Percentiles rank a stretch among this genome's conserved stretches.
phyloP scores from a whole-genome alignment of 2,113 vertebrate genomes.

The Porphyrio hochstetteri region DNA sequence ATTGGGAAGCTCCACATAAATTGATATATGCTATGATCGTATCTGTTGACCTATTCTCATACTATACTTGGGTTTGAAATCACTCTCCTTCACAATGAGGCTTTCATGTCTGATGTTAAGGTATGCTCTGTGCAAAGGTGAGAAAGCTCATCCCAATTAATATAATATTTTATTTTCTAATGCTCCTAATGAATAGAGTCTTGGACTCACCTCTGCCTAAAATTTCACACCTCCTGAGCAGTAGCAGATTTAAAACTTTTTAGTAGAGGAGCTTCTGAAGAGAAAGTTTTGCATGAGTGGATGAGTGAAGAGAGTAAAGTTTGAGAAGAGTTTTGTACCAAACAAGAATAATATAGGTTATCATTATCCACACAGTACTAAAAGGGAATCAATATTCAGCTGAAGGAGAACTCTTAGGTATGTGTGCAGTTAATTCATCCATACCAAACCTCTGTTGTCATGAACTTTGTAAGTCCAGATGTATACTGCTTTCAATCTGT shows the following conservation, averaged over 20 bases:
- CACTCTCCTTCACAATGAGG: neutral
- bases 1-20: neutral
- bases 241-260: neutral
- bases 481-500: neutral
- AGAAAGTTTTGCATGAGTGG: neutral
- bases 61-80: neutral
- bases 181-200: neutral
- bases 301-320: neutral
- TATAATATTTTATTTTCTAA: neutral
- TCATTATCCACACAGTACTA: neutral
- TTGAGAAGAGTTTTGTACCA: neutral
- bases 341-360: neutral
- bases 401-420: neutral
- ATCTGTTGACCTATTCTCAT: neutral
- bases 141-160: neutral
- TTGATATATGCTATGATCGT: neutral
- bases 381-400: rapidly evolving
- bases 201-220: neutral
- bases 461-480: neutral
- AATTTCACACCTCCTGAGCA: neutral
- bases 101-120: neutral
- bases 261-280: neutral
- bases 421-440: neutral
- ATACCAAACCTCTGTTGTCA: neutral
- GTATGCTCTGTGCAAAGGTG: neutral